Evolutionary conservation across 2,797 vertebrate species (phyloP).

Genomic region (Prunella strophiata): DNA sequence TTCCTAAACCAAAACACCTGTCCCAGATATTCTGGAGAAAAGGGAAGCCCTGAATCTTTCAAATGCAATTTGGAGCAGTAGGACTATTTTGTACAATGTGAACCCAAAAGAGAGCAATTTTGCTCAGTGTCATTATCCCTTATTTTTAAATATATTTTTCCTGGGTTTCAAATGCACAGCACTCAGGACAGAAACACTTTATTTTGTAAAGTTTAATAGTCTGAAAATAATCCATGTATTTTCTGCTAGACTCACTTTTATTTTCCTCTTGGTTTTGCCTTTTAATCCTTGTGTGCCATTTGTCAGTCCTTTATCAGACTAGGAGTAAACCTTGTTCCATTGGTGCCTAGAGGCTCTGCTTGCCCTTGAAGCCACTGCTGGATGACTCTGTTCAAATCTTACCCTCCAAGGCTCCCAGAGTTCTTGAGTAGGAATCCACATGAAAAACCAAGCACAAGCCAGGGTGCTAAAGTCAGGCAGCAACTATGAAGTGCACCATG

Average conservation of each 20-base stretch:
- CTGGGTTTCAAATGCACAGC: not conserved
- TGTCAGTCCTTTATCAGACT: not conserved
- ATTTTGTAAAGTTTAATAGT: not conserved
- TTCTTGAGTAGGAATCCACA: not conserved
- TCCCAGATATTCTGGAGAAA: not conserved
- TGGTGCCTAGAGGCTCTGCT: not conserved
- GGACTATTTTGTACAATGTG: not conserved
- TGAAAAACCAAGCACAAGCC: not conserved
- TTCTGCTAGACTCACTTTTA: not conserved
- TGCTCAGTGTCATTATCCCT: not conserved
- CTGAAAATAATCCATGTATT: not conserved
- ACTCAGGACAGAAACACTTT: not conserved
- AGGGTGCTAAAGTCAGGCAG: not conserved
- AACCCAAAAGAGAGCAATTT: not conserved
- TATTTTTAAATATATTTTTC: not conserved
- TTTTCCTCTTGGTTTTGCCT: not conserved
- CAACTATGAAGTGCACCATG: fast-evolving
- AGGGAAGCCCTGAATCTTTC: not conserved
- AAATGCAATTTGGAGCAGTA: not conserved
- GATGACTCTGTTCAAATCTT: not conserved
- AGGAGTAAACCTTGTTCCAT: not conserved
- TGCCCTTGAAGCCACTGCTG: not conserved
- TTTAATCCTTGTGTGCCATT: not conserved
- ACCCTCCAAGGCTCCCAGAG: not conserved
- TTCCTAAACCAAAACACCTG: not conserved